Conservation (phyloP, 2,113 vertebrate genomes). For the Mesitornis unicolor region DNA sequence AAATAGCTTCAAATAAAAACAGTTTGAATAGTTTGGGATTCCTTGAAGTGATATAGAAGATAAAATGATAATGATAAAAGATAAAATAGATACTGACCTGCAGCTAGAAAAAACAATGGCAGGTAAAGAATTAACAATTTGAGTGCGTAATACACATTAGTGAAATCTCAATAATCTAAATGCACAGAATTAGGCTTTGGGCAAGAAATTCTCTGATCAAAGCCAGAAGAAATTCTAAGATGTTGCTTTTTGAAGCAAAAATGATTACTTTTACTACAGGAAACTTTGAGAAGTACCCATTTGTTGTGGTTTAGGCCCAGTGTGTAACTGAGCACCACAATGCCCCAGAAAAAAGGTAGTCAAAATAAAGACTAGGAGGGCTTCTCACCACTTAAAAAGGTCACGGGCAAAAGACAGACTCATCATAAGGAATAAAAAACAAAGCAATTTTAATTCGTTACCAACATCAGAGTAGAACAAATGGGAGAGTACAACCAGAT, state of each 20-base stretch:
- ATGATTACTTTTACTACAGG: accelerated
- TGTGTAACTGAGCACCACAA: too few relatives aligned
- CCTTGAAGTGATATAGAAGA: background rate
- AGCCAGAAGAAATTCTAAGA: background rate
- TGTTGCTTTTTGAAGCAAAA: background rate
- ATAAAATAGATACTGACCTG: background rate
- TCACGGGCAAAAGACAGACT: too few relatives aligned
- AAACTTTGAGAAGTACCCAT: background rate
- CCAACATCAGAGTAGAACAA: too few relatives aligned
- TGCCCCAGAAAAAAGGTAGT: too few relatives aligned
- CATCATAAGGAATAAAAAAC: too few relatives aligned
- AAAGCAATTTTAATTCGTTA: too few relatives aligned
- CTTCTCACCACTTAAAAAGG: too few relatives aligned
- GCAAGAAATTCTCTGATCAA: background rate
- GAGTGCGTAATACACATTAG: accelerated
- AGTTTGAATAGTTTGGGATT: background rate
- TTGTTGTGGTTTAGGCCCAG: too few relatives aligned
- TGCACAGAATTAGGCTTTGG: background rate
- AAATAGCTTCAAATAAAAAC: background rate
- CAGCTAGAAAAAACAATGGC: background rate
- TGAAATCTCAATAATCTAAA: background rate
- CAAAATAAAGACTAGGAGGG: too few relatives aligned
- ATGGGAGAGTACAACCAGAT: too few relatives aligned
- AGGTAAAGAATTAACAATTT: background rate
- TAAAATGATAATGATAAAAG: background rate